These are phyloP conservation scores for Willowsia nigromaculata DNA, from an alignment of 2,888 invertebrate species.

Conservation along the genomic window DNA sequence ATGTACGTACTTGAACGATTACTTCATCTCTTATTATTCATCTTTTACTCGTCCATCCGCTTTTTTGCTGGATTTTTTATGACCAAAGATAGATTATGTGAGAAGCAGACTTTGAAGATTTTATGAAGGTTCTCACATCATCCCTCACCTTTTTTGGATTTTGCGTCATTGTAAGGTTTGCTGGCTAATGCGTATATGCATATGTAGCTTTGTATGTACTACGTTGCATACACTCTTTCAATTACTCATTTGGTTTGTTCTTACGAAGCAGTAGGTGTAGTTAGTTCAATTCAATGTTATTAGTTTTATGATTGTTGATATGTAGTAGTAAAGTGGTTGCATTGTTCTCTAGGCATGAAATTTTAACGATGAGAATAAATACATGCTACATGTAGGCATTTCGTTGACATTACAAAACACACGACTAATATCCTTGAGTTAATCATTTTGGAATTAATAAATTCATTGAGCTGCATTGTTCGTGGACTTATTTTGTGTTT, in stretches of 20 bases:
- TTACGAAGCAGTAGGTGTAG: too few species aligned
- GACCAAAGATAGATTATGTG: slow-evolving; percentile 14
- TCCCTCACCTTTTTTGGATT: slow-evolving; percentile 58
- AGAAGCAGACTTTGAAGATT: slow-evolving; percentile 27
- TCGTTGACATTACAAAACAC: slow-evolving; percentile 10
- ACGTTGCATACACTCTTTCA: too few species aligned
- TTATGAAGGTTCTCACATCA: slow-evolving; percentile 55
- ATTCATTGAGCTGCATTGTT: background rate
- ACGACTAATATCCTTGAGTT: slow-evolving; percentile 35
- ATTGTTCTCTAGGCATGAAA: background rate
- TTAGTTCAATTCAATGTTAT: background rate
- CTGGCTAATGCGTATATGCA: too few species aligned
- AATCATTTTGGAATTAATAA: slow-evolving; percentile 43
- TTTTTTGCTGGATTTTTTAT: slow-evolving; percentile 58
- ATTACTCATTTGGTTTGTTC: too few species aligned
- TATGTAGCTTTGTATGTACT: too few species aligned
- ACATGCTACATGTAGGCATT: background rate
- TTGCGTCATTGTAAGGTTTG: slow-evolving; percentile 49
- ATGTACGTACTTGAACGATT: background rate
- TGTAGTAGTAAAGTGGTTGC: background rate
- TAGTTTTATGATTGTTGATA: background rate
- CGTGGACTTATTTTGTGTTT: background rate
- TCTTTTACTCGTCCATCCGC: background rate
- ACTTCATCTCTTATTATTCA: background rate
- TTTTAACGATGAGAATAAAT: background rate